Evolutionary conservation across 1,140 invertebrate genomes (phyloP).

Genomic region (Microplitis demolitor): DNA sequence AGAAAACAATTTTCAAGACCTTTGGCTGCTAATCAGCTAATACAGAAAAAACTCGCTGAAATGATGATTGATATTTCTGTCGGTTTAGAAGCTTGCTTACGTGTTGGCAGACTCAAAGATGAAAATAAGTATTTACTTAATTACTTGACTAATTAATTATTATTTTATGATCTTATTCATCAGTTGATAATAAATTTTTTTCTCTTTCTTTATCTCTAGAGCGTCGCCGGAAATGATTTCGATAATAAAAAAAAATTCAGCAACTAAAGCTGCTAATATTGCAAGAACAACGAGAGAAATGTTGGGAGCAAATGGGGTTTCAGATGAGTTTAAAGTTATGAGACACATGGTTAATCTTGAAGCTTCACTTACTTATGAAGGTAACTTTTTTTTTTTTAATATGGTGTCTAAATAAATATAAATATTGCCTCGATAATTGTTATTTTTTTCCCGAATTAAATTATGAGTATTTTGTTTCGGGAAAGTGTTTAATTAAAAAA

Average conservation of each 20-base stretch:
- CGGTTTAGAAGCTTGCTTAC: constrained; percentile 85
- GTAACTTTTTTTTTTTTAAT: constrained; percentile 50
- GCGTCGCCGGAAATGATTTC: constrained; percentile 95
- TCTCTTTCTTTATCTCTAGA: constrained; percentile 54
- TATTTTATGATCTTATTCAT: neutral
- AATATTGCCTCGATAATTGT: too few relatives aligned
- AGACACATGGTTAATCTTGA: constrained; percentile 98
- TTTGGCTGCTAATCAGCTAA: constrained; percentile 92
- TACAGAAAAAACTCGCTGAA: constrained; percentile 98
- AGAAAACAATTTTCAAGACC: constrained; percentile 93
- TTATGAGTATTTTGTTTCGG: too few relatives aligned
- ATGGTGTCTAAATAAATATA: too few relatives aligned
- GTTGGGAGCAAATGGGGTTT: constrained; percentile 95
- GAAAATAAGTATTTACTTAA: constrained; percentile 66
- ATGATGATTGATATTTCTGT: constrained; percentile 95
- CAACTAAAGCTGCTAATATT: constrained; percentile 93
- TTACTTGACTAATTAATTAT: neutral
- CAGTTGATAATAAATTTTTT: too few relatives aligned
- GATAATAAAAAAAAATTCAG: constrained; percentile 93
- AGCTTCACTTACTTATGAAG: constrained; percentile 99
- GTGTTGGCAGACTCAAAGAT: constrained; percentile 93
- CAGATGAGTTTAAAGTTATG: constrained; percentile 96
- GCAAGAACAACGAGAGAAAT: constrained; percentile 91
- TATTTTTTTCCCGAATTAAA: too few relatives aligned
- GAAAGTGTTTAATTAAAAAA: too few relatives aligned